These are phyloP conservation scores for Ganaspis brasiliensis DNA, from an alignment of 2,888 invertebrate species.

Conservation along the genomic window DNA sequence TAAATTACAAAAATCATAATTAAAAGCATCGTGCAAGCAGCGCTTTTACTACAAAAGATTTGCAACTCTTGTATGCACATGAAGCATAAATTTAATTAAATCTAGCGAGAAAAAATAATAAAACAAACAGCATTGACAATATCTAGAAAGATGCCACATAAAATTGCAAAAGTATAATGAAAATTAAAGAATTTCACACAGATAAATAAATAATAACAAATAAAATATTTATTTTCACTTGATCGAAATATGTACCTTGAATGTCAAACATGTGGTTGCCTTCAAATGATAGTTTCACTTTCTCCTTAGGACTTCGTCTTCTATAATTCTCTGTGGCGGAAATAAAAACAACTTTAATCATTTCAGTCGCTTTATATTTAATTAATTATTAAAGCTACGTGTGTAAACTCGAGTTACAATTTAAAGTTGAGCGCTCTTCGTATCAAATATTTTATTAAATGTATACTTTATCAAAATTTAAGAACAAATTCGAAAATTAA, in stretches of 20 bases:
- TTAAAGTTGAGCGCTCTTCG: background rate
- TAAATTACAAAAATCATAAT: background rate
- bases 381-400: background rate
- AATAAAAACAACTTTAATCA: slow-evolving; percentile 40
- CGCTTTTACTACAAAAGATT: slow-evolving; percentile 8
- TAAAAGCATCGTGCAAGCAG: slow-evolving; percentile 23
- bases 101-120: slow-evolving; percentile 15
- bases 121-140: slow-evolving; percentile 12
- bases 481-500: too few species aligned
- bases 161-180: background rate
- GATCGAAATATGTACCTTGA: slow-evolving; percentile 40
- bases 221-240: slow-evolving; percentile 16
- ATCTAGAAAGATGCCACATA: background rate
- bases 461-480: too few species aligned
- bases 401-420: background rate
- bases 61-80: slow-evolving; percentile 37
- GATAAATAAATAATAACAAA: slow-evolving; percentile 3
- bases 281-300: slow-evolving; percentile 41
- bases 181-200: background rate
- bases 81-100: slow-evolving; percentile 24
- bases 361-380: background rate
- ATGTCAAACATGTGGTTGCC: slow-evolving; percentile 41
- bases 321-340: slow-evolving; percentile 41
- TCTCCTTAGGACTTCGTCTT: slow-evolving; percentile 43
- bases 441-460: too few species aligned